Base-by-base conservation (phyloP, 1,140 invertebrate genomes). In the Drosophila punjabiensis region DNA sequence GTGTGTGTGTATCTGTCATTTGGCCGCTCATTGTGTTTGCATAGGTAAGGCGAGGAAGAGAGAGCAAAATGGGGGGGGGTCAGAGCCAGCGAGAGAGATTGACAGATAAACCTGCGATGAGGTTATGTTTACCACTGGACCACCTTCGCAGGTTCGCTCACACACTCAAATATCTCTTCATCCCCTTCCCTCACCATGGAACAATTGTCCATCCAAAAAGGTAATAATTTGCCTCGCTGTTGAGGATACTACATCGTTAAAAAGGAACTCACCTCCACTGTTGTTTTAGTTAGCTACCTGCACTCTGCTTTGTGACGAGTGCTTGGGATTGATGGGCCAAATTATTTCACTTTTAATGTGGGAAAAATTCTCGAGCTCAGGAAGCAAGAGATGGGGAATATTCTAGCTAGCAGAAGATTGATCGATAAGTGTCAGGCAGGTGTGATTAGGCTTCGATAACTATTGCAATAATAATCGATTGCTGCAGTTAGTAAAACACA, bases 331-430 rank as follows among this genome's bases (percentile, higher is more conserved):
- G 60, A 70, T 76, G 74, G 53, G 82, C 65, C 33, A 53, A 79
- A 79, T 86, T 81, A 81, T 78, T 80, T 86, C 65, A 74, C 82
- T 64, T 86, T 76, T 64, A 79, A 86, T 85, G 82, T 86, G 82
- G 82, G 78, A 86, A 76, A 81, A 66, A 43, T 48, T 30, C n/a
- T 28, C 4, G 32, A 63, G 24, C 20, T 62, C 8, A 43, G 6
- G 20, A 14, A 11, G 13, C 11, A 28, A 33, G 28, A 10, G 9
- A 52, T 11, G 18, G 3, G 28, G 28, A 33, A 32, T 43, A 43
- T n/a, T 63, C 11, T 14, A 33, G 11, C 41, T n/a, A 14, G 5
- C 4, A 5, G 1, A 50, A 28, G 63, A 67, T 68, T 48, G 56
- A 69, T 68, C 64, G 30, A 43, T 43, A 41, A 35, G n/a, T 35